Conservation (phyloP, 2,797 vertebrate species). For the Semaprochilodus insignis region DNA sequence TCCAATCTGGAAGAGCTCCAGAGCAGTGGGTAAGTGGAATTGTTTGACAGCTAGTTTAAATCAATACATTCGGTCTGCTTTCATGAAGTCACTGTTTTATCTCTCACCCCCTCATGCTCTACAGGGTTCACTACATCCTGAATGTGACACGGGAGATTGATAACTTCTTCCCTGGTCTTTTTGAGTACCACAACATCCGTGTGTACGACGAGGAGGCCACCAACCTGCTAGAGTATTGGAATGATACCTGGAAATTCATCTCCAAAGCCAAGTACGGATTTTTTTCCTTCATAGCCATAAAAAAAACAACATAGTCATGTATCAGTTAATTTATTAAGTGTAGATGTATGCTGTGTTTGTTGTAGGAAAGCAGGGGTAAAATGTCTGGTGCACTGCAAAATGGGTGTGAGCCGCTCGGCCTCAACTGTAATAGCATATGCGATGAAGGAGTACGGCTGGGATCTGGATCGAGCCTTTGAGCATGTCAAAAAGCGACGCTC, state of each 20-base stretch:
- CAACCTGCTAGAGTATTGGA: conserved; percentile 97
- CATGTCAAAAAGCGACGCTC: conserved; percentile 93
- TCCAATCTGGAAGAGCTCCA: conserved; percentile 97
- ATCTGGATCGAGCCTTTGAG: conserved; percentile 90
- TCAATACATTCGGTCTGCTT: conserved; percentile 24
- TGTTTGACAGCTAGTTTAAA: conserved; percentile 20
- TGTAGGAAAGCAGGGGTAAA: conserved; percentile 92
- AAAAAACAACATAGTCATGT: background rate
- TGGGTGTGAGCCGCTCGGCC: conserved; percentile 96
- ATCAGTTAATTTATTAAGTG: background rate
- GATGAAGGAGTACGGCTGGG: conserved; percentile 99
- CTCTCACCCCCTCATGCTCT: background rate
- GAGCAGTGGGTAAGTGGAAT: conserved; percentile 89
- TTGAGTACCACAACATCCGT: conserved; percentile 96
- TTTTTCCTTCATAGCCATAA: background rate
- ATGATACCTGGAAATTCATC: conserved; percentile 98
- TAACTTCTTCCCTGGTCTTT: conserved; percentile 96
- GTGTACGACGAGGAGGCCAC: conserved; percentile 98
- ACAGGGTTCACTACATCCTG: conserved; percentile 92
- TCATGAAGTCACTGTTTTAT: conserved; percentile 31
- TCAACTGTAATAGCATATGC: conserved; percentile 98
- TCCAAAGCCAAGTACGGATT: conserved; percentile 91
- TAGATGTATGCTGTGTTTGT: background rate
- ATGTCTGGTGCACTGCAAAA: conserved; percentile 98
- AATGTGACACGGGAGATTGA: conserved; percentile 98